A percentile compares a stretch with the other conserved stretches of the same genome.
Evolutionary conservation across 1,140 invertebrate genomes (phyloP).

Genomic region (Ridgeia piscesae): DNA sequence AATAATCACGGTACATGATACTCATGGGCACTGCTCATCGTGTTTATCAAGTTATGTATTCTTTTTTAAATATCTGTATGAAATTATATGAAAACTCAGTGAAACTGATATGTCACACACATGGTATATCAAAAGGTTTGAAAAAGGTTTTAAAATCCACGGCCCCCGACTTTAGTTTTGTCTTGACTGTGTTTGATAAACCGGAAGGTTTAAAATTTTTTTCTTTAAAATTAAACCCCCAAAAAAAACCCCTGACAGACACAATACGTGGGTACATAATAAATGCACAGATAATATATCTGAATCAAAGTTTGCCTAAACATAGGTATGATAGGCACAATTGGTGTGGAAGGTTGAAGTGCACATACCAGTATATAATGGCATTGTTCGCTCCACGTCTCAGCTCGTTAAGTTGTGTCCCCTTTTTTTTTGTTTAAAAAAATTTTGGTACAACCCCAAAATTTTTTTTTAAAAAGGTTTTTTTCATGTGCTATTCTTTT

Average conservation of each 20-base stretch:
- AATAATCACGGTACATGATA: too few relatives aligned
- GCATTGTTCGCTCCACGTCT: constrained; percentile 91
- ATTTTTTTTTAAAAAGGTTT: too few relatives aligned
- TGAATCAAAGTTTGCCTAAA: background rate
- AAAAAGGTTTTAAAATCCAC: too few relatives aligned
- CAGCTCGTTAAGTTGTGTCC: constrained; percentile 86
- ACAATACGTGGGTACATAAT: background rate
- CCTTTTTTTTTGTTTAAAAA: too few relatives aligned
- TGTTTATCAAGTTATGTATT: background rate
- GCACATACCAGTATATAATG: constrained; percentile 71
- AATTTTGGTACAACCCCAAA: too few relatives aligned
- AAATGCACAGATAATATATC: background rate
- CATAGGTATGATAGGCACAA: background rate
- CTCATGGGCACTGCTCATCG: too few relatives aligned
- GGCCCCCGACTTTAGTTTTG: too few relatives aligned
- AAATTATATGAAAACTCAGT: background rate
- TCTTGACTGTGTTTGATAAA: background rate
- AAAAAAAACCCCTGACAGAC: background rate
- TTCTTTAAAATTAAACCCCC: background rate
- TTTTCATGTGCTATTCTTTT: too few relatives aligned
- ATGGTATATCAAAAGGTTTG: background rate
- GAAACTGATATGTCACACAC: background rate
- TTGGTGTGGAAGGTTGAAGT: too few relatives aligned
- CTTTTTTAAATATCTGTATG: background rate
- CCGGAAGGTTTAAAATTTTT: background rate